Percentiles rank a stretch among this genome's conserved stretches.
phyloP scores from a whole-genome alignment of 2,113 vertebrate species.

The Uria aalge region DNA sequence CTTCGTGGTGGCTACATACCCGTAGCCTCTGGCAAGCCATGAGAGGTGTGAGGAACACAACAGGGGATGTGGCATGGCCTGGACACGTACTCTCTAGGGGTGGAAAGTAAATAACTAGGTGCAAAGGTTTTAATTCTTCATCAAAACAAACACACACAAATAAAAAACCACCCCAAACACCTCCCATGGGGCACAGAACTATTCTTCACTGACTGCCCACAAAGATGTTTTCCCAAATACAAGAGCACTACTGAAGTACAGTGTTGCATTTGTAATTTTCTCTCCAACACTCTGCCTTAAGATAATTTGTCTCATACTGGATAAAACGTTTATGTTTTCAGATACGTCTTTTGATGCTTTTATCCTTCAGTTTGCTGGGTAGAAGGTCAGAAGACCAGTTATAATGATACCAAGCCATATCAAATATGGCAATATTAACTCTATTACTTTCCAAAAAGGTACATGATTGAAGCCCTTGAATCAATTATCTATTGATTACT shows the following conservation, averaged over 20 bases:
- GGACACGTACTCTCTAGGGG: background rate
- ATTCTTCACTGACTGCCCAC: background rate
- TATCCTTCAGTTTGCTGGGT: background rate
- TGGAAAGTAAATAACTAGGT: background rate
- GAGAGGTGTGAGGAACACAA: background rate
- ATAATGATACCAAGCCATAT: background rate
- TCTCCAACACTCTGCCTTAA: background rate
- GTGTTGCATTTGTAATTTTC: background rate
- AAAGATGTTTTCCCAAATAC: background rate
- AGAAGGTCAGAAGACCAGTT: background rate
- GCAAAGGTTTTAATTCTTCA: background rate
- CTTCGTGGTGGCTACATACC: background rate
- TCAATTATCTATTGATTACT: background rate
- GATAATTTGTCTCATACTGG: background rate
- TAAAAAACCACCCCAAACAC: background rate
- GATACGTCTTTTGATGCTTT: background rate
- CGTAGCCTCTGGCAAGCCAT: background rate
- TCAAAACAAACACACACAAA: background rate
- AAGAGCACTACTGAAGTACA: background rate
- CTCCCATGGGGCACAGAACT: background rate
- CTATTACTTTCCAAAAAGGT: background rate
- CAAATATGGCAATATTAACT: background rate
- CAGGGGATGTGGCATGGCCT: rapidly evolving
- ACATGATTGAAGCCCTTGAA: background rate
- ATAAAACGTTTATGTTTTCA: background rate